Conservation (phyloP, 1,140 invertebrate genomes). For the Drosophila funebris region DNA sequence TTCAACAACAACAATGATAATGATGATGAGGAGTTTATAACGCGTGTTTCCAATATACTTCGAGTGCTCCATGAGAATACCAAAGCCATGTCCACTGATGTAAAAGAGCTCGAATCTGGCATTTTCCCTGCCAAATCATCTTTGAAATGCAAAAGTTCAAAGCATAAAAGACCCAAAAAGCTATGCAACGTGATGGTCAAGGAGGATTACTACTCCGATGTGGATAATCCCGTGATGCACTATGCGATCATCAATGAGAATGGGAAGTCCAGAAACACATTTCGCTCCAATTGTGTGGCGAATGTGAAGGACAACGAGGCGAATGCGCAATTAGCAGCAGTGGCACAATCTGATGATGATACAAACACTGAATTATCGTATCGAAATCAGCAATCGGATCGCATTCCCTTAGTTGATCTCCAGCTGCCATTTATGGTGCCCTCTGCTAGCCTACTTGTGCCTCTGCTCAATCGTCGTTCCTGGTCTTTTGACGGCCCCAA, state of each 20-base stretch:
- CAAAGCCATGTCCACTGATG: neutral
- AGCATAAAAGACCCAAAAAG: neutral
- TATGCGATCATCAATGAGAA: neutral
- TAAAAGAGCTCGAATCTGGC: neutral
- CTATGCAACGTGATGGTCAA: neutral
- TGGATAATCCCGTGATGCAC: neutral
- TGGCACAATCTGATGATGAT: neutral
- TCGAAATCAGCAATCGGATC: neutral
- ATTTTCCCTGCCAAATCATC: neutral
- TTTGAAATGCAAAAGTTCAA: neutral
- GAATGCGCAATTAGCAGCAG: neutral
- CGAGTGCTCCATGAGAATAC: neutral
- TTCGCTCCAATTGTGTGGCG: too few species aligned
- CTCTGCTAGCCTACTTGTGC: neutral
- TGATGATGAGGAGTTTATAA: neutral
- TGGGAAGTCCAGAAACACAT: neutral
- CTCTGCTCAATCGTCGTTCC: neutral
- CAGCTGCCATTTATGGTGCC: constrained; percentile 6
- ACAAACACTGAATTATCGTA: neutral
- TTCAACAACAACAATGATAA: neutral
- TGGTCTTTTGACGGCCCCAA: neutral
- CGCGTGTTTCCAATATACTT: neutral
- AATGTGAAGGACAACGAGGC: neutral
- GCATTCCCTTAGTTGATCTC: neutral
- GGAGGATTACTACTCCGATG: neutral